Evolutionary conservation across 2,888 invertebrate genomes (phyloP).

Genomic region (Tuta absoluta): DNA sequence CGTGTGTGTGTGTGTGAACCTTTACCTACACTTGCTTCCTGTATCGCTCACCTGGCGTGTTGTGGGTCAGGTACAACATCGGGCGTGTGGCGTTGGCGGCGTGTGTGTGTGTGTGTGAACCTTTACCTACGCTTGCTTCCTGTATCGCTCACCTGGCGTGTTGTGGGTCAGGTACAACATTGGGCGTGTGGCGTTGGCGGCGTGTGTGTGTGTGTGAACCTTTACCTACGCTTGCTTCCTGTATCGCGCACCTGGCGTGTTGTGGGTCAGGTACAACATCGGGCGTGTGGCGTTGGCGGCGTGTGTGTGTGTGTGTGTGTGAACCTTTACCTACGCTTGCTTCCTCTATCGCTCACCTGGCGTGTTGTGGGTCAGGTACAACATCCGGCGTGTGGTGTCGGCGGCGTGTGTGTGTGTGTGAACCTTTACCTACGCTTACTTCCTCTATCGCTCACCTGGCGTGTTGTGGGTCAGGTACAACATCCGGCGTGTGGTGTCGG

Average conservation of each 20-base stretch:
- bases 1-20: neutral
- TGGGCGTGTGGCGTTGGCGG: neutral
- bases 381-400: neutral
- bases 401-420: neutral
- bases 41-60: neutral
- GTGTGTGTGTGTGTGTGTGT: too few relatives aligned
- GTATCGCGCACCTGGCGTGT: constrained; percentile 39
- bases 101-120: too few relatives aligned
- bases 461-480: neutral
- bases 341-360: neutral
- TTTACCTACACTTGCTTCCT: too few relatives aligned
- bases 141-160: neutral
- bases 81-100: neutral
- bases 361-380: neutral
- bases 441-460: constrained; percentile 1
- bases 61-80: too few relatives aligned
- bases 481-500: neutral
- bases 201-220: too few relatives aligned
- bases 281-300: constrained; percentile 30
- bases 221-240: too few relatives aligned
- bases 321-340: too few relatives aligned
- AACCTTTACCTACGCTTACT: too few relatives aligned
- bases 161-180: neutral
- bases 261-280: constrained; percentile 46
- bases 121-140: too few relatives aligned